Evolutionary conservation across 2,888 invertebrate genomes (phyloP).

Genomic region (Epistrophe eligans): DNA sequence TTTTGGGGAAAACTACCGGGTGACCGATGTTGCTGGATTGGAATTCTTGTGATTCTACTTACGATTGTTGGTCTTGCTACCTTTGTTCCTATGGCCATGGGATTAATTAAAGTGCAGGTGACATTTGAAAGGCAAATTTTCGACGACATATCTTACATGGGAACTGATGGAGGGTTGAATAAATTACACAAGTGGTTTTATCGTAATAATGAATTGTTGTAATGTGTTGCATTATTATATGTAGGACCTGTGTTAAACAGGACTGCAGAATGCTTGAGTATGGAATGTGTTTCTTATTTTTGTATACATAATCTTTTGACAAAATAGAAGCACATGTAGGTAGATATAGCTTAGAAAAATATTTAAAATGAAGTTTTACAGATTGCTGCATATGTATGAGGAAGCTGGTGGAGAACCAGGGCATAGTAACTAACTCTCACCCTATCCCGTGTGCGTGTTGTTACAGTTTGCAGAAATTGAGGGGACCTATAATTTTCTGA

Average conservation of each 20-base stretch:
- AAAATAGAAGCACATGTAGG: too few relatives aligned
- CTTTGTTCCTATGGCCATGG: conserved; percentile 45
- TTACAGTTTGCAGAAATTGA: too few relatives aligned
- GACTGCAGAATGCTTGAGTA: neutral
- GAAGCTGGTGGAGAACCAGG: too few relatives aligned
- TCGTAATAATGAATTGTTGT: conserved; percentile 48
- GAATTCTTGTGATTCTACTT: conserved; percentile 48
- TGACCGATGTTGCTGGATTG: conserved; percentile 36
- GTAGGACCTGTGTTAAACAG: neutral
- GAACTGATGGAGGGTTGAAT: conserved; percentile 51
- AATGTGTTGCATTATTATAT: conserved; percentile 8
- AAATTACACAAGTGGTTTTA: conserved; percentile 58
- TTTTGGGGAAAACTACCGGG: conserved; percentile 54
- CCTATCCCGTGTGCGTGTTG: too few relatives aligned
- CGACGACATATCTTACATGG: conserved; percentile 39
- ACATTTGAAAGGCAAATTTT: conserved; percentile 72
- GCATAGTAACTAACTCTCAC: too few relatives aligned
- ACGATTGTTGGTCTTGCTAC: conserved; percentile 66
- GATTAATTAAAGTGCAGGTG: conserved; percentile 73
- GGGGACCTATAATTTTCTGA: too few relatives aligned
- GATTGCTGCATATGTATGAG: too few relatives aligned
- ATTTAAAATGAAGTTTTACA: too few relatives aligned
- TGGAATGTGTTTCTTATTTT: too few relatives aligned
- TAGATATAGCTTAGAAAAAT: too few relatives aligned
- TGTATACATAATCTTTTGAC: too few relatives aligned